Evolutionary conservation across 2,888 invertebrate species (phyloP), one percentile per base, ranked within the genome.

Genomic region (Eueremaeus valkanovi): DNA sequence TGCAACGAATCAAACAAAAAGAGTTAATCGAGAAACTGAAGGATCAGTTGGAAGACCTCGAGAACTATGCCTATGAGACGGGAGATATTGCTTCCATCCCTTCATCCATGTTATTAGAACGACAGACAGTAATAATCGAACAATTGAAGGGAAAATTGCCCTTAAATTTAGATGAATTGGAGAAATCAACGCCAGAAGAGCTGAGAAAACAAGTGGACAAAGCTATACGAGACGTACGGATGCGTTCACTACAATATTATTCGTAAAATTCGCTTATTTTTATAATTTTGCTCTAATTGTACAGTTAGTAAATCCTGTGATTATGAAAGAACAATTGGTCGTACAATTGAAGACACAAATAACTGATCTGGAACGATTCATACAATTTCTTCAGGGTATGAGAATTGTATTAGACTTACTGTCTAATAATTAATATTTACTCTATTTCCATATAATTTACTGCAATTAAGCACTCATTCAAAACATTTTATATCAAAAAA

Each of bases 241-340:
- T 79, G 78, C 72, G 2, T 29, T 13, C 27, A 5, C n/a, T n/a
- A n/a, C n/a, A n/a, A n/a, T n/a, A n/a, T n/a, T n/a, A n/a, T n/a
- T n/a, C n/a, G n/a, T n/a, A n/a, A n/a, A n/a, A n/a, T 45, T 72
- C 27, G 21, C 18, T 42, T 1, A n/a, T 16, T 40, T 16, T 33
- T 61, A 77, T 51, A 72, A 13, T 18, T 73, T 49, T 33, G 49
- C 51, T n/a, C 16, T 73, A 42, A 66, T 73, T 63, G 80, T 81
- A 21, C 82, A 89, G 88, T 90, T 97, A 82, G 91, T 97, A 27
- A 95, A 94, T 81, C 94, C 94, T 21, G 88, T 95, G 78, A 91
- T 94, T 83, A 94, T 97, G 85, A 97, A 98, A 84, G 97, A 97
- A 82, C 95, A 97, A 84, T 87, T 99, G 24, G 95, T 99, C 27